Base-by-base conservation (phyloP, 2,797 vertebrate genomes). In the Catamblyrhynchus diadema region DNA sequence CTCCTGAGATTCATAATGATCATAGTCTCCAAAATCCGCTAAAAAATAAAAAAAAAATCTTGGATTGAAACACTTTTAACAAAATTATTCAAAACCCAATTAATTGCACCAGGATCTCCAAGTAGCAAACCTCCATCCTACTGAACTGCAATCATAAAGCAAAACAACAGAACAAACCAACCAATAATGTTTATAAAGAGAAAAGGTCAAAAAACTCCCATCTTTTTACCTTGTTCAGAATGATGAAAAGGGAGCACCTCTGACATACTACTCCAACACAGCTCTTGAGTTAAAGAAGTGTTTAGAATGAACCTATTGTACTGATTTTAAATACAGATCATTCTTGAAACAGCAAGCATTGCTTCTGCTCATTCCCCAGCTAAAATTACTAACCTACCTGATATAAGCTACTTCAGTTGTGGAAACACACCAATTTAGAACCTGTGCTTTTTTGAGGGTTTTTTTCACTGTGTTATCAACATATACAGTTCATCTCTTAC, bases 11-110 rank as follows among this genome's bases (percentile, higher is more conserved):
- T 99, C 99, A 98, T 99, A 99, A 51, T 98, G 98, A 97, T 98
- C 99, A 87, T 99, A 99, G 97, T 99, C 99, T 95, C 99, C 99
- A 97, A 99, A 99, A 97, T 99, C 99, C 97, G 99, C 99, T 99
- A 95, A 88, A 91, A 96, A 90, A 91, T 5, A 18, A 22, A 82
- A 73, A 82, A 73, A 85, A 80, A 2, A 22, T 19, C 7, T 92
- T 94, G 70, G 23, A 96, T 88, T 92, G 74, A 95, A 81, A 85
- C 54, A 75, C 81, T 91, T 64, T 33, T 22, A 71, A 90, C 18
- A 54, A 67, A 80, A 78, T 44, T 0, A 93, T 64, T 94, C 62
- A 74, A 69, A 65, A 94, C 8, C 6, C 19, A 1, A 44, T 20
- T 81, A 93, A 88, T 18, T 78, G 53, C 37, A 91, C 60, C 14